phyloP scores from a whole-genome alignment of 2,888 invertebrate genomes.

The Xestoiulus laeticollis region DNA sequence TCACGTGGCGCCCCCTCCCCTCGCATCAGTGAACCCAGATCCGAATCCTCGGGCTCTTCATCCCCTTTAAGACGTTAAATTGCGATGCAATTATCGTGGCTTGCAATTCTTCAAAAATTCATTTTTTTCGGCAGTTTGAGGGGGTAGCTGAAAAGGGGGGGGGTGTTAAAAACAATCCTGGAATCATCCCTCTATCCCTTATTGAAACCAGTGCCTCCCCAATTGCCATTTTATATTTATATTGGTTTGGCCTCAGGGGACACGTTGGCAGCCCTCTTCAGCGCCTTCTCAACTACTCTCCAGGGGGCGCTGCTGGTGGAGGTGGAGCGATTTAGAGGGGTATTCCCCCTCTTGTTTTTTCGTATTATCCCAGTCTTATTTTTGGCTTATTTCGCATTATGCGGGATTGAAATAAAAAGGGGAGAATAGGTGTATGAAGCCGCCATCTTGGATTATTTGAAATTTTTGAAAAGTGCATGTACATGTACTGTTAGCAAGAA shows the following conservation, averaged over 20 bases:
- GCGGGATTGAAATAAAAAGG: not conserved
- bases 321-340: not conserved
- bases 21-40: not conserved
- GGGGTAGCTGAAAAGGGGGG: not conserved
- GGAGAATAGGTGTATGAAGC: not conserved
- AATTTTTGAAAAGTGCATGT: not conserved
- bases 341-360: not conserved
- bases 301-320: not conserved
- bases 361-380: not conserved
- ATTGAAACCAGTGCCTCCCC: conserved; percentile 18
- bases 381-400: not conserved
- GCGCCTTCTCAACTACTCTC: not conserved
- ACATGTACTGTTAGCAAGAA: no score
- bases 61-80: conserved; percentile 6
- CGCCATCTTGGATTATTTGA: not conserved
- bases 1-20: not conserved
- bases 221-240: conserved; percentile 20
- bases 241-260: conserved; percentile 12
- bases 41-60: not conserved
- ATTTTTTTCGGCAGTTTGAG: not conserved
- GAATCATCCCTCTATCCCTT: not conserved
- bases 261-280: not conserved
- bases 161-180: not conserved
- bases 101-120: not conserved
- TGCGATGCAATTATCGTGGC: not conserved